Base-by-base conservation (phyloP, 2,888 invertebrate species). In the Oscheius sp. region DNA sequence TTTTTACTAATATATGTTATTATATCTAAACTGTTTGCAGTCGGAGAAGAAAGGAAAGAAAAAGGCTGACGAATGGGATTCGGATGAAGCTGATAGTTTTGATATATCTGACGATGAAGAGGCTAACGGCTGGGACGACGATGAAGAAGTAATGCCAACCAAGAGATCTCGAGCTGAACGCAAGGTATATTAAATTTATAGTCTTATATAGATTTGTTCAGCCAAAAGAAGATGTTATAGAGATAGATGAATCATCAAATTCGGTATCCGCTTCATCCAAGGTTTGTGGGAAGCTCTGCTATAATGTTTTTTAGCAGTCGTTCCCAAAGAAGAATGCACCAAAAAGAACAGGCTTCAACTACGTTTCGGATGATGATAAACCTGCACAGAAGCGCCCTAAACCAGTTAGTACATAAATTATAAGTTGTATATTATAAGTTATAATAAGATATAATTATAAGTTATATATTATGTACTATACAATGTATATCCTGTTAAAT, bases 41-140 rank as follows among this genome's bases (percentile, higher is more conserved):
- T 18, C 13, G 1, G 7, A 63, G 23, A 45, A n/a, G 45, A 35
- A 35, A 35, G 9, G 69, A 16, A 72, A 76, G 70, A 79, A 79
- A 66, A 21, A 73, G 53, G 56, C 45, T 12, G 76, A 76, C 23
- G 75, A 71, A 23, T 77, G 76, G 76, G 53, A 74, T 46, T 72
- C 69, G 13, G 80, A 82, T 63, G 53, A 69, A 6, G 79, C 77
- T 13, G 58, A 58, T 2, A 18, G 21, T 12, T 43, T 25, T 29
- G 68, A 72, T 21, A 29, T 49, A 35, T 70, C 61, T 23, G 56
- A 56, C n/a, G 53, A 61, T 23, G 77, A 73, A n/a, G 43, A 74
- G 46, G 23, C 18, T 41, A 25, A 41, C n/a, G 21, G 3, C 2
- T 74, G 73, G 56, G 29, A 16, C 45, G 52, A 73, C 43, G 52